Percentiles rank a stretch among this genome's conserved stretches.
phyloP scores from a whole-genome alignment of 2,113 vertebrate species.

The Campylomormyrus numenius region DNA sequence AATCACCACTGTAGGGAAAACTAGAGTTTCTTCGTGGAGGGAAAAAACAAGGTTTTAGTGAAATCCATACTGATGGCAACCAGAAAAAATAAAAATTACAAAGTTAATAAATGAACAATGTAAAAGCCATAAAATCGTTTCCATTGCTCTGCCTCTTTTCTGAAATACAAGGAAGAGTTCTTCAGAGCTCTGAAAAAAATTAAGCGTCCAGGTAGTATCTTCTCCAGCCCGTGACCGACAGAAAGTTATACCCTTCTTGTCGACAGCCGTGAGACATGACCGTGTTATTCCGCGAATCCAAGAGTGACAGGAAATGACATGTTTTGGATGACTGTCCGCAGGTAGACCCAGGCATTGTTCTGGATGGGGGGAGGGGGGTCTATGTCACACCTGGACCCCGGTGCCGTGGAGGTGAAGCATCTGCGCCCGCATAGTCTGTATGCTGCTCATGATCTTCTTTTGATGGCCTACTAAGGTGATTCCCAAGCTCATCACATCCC shows the following conservation, averaged over 20 bases:
- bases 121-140: constrained; percentile 37
- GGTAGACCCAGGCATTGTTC: constrained; percentile 55
- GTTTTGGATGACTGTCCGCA: constrained; percentile 30
- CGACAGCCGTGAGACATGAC: constrained; percentile 43
- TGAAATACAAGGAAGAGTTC: constrained; percentile 51
- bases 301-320: constrained; percentile 38
- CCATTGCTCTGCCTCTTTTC: constrained; percentile 32
- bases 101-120: constrained; percentile 42
- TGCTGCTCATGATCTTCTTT: constrained; percentile 99
- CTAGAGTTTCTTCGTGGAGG: constrained; percentile 19
- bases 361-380: constrained; percentile 45
- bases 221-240: constrained; percentile 20
- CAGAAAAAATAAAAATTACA: constrained; percentile 32
- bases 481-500: constrained; percentile 96
- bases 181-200: constrained; percentile 38
- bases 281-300: constrained; percentile 40
- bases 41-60: constrained; percentile 28
- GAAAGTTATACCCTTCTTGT: constrained; percentile 40
- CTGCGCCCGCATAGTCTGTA: constrained; percentile 99
- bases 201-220: constrained; percentile 77
- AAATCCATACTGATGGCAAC: constrained; percentile 45
- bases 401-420: constrained; percentile 97
- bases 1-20: constrained; percentile 33
- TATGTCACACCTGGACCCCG: constrained; percentile 91
- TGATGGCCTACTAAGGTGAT: constrained; percentile 97